These are phyloP conservation scores for Ploceus nigricollis DNA, from an alignment of 2,113 vertebrate genomes.

Conservation along the genomic window DNA sequence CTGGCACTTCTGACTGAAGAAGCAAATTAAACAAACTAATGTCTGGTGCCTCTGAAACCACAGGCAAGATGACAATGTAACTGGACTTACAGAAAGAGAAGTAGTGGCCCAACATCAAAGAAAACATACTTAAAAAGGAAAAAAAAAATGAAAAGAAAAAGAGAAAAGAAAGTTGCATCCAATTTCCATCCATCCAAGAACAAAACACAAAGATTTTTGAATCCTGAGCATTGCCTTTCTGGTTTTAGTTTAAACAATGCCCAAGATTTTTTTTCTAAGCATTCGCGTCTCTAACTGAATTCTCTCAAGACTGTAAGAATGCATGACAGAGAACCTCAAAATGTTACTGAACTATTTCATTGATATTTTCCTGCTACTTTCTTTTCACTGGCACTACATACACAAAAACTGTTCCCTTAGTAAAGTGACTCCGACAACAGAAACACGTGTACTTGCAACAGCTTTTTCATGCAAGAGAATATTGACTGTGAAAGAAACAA, in stretches of 20 bases:
- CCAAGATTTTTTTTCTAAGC: neutral
- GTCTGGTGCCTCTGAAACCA: conserved; percentile 41
- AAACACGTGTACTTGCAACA: neutral
- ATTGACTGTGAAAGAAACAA: neutral
- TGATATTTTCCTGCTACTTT: neutral
- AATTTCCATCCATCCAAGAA: neutral
- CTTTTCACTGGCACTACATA: neutral
- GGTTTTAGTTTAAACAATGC: neutral
- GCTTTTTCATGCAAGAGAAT: neutral
- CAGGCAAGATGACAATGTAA: conserved; percentile 12
- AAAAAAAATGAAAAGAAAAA: neutral
- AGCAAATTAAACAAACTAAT: neutral
- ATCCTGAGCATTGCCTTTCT: neutral
- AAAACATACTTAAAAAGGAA: neutral
- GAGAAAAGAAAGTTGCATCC: neutral
- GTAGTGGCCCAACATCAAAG: neutral
- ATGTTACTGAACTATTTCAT: conserved; percentile 16
- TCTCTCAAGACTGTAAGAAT: neutral
- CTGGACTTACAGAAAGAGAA: neutral
- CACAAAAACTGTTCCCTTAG: neutral
- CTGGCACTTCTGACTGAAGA: neutral
- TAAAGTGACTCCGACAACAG: neutral
- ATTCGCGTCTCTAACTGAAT: neutral
- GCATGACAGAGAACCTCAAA: neutral
- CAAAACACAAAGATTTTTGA: neutral